Conservation (phyloP, 2,888 invertebrate species). For the Tolmerus cingulatus region DNA sequence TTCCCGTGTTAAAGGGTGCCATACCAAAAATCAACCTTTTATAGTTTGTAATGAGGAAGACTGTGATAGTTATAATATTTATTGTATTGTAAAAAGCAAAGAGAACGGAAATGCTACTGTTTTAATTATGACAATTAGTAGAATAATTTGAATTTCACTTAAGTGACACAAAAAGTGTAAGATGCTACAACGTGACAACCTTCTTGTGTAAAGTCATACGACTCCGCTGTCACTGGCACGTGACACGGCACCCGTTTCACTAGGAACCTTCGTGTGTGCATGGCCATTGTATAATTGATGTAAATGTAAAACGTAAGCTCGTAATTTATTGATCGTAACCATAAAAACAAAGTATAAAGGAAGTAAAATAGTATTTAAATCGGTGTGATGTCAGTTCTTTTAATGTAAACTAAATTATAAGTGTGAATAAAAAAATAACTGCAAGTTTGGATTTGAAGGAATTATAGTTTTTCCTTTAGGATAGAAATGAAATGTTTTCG, state of each 20-base stretch:
- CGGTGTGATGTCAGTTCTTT: constrained; percentile 41
- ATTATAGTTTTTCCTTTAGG: not conserved
- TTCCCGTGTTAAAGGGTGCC: not conserved
- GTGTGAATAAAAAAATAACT: constrained; percentile 40
- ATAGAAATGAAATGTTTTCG: not conserved
- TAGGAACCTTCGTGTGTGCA: constrained; percentile 9
- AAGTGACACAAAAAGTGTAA: not conserved
- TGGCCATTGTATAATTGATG: constrained; percentile 33
- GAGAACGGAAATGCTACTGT: not conserved
- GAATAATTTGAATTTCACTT: not conserved
- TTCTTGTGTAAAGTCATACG: not conserved
- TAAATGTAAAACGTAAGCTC: constrained; percentile 20
- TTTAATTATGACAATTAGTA: not conserved
- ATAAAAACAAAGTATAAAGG: not conserved
- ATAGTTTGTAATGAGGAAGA: constrained; percentile 54
- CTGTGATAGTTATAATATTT: constrained; percentile 61
- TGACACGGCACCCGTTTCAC: constrained; percentile 6
- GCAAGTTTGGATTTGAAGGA: constrained; percentile 34
- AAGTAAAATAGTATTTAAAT: constrained; percentile 28
- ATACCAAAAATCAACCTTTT: constrained; percentile 42
- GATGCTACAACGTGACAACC: not conserved
- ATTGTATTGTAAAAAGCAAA: constrained; percentile 16
- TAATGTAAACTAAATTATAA: constrained; percentile 37
- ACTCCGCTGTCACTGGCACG: not conserved
- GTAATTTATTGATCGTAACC: constrained; percentile 18